Evolutionary conservation across 2,888 invertebrate species (phyloP).

Genomic region (Epistrophe grossulariae): DNA sequence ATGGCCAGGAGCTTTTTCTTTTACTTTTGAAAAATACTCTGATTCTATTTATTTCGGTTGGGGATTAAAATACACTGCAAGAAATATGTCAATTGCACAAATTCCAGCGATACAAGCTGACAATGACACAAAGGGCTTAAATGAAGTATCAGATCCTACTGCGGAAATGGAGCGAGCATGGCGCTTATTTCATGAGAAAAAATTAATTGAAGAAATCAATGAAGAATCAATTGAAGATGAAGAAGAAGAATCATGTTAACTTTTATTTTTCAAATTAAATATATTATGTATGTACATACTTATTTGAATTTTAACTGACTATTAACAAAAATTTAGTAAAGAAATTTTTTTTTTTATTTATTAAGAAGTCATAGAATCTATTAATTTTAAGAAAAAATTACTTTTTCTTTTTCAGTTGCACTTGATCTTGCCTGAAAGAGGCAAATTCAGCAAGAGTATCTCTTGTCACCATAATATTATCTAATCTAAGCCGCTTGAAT

Average conservation of each 20-base stretch:
- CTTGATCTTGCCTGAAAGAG: no score
- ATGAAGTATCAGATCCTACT: conserved; percentile 85
- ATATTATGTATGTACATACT: no score
- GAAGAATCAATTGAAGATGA: conserved; percentile 77
- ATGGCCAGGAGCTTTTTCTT: conserved; percentile 95
- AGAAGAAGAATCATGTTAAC: conserved; percentile 18
- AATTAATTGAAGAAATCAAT: conserved; percentile 83
- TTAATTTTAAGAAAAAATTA: no score
- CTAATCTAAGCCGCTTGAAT: no score
- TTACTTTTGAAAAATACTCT: conserved; percentile 86
- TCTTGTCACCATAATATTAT: no score
- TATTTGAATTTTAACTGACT: no score
- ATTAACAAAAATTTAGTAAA: neutral
- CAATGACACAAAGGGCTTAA: conserved; percentile 85
- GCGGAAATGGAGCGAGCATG: conserved; percentile 91
- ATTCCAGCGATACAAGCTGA: conserved; percentile 85
- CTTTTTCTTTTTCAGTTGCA: no score
- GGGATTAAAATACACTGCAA: conserved; percentile 89
- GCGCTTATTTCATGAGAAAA: conserved; percentile 85
- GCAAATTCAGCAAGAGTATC: no score
- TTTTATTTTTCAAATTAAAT: neutral
- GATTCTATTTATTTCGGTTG: conserved; percentile 92
- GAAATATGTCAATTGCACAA: neutral
- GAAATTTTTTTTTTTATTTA: no score
- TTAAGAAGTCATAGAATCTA: no score